Evolutionary conservation across 2,113 vertebrate genomes (phyloP).

Genomic region (cat (Felis catus)): F.catus_Fca126_mat1.0 CM031416.1:135572001-135572500

Average conservation of each 20-base stretch:
- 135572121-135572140: background rate
- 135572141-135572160: background rate
- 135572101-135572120: background rate
- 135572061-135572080: too few species aligned
- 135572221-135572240: background rate
- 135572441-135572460: too few species aligned
- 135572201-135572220: background rate
- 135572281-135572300: background rate
- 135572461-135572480: background rate
- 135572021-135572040: background rate
- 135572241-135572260: background rate
- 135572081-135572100: background rate
- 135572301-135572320: background rate
- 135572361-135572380: background rate
- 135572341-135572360: background rate
- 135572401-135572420: background rate
- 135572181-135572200: too few species aligned
- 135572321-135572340: background rate
- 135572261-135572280: background rate
- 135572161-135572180: background rate
- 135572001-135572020: background rate
- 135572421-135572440: background rate
- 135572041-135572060: too few species aligned
- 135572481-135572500: too few species aligned
- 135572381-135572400: background rate